These are phyloP conservation scores for Dryoscopus gambensis DNA, from an alignment of 2,113 vertebrate genomes.

Conservation along the genomic window DNA sequence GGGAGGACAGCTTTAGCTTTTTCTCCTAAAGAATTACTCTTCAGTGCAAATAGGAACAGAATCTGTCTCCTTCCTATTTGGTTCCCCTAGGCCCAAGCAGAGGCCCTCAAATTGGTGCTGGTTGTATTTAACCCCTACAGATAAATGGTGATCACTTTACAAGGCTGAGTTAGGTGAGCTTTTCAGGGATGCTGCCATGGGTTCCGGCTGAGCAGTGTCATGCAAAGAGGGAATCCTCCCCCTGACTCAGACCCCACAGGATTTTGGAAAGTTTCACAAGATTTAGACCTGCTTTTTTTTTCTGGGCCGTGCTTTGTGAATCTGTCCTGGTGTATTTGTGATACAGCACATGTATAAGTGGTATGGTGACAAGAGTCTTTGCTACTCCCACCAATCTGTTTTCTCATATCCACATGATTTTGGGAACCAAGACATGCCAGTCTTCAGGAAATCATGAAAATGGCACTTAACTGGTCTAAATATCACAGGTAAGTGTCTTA, in stretches of 20 bases:
- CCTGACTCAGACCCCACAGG: background rate
- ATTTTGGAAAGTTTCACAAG: background rate
- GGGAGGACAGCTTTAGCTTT: background rate
- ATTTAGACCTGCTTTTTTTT: background rate
- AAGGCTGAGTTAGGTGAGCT: background rate
- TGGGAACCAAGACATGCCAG: background rate
- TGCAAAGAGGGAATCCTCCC: background rate
- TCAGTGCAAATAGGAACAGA: background rate
- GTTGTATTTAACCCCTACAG: background rate
- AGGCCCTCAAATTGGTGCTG: fast-evolving
- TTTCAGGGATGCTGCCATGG: background rate
- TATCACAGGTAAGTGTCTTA: background rate
- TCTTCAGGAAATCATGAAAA: background rate
- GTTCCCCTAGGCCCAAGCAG: background rate
- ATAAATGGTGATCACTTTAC: fast-evolving
- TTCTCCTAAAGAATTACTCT: background rate
- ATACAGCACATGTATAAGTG: fast-evolving
- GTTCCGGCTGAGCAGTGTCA: background rate
- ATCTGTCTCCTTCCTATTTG: background rate
- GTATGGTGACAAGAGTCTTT: background rate
- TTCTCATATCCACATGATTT: background rate
- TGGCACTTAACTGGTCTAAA: background rate
- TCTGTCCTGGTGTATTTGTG: background rate
- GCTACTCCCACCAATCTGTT: background rate
- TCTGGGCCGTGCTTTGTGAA: background rate